A percentile compares a stretch with the other conserved stretches of the same genome.
Conservation (phyloP, 2,888 invertebrate species). For the Cactoblastis cactorum region DNA sequence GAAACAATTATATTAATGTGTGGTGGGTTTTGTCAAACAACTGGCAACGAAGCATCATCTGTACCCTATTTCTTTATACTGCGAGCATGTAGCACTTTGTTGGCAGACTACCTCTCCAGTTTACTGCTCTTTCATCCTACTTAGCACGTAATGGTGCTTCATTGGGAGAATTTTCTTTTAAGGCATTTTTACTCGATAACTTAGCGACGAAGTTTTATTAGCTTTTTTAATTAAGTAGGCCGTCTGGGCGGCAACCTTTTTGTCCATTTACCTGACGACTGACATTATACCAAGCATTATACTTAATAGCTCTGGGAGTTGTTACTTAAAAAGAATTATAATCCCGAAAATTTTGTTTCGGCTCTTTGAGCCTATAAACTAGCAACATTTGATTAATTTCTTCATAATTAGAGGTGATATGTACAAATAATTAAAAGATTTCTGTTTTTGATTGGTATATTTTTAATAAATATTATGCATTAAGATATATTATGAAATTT, state of each 20-base stretch:
- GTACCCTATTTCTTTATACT: background rate
- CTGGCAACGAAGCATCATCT: background rate
- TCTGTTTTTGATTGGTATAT: too few relatives aligned
- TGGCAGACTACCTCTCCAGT: background rate
- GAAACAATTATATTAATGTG: too few relatives aligned
- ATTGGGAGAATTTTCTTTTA: conserved; percentile 10
- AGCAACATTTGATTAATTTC: too few relatives aligned
- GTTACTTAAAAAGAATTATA: conserved; percentile 19
- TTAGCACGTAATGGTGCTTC: conserved; percentile 4
- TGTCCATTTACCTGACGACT: conserved; percentile 20
- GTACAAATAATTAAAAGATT: too few relatives aligned
- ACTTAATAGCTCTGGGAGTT: conserved; percentile 26
- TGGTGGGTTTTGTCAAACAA: too few relatives aligned
- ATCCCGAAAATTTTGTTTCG: background rate
- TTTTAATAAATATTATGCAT: too few relatives aligned
- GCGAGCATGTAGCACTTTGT: background rate
- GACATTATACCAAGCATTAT: too few relatives aligned
- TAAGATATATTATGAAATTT: too few relatives aligned
- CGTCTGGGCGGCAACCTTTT: conserved; percentile 16
- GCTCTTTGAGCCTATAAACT: background rate
- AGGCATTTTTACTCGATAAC: conserved; percentile 11
- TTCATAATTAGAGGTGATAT: too few relatives aligned
- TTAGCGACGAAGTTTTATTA: conserved; percentile 24
- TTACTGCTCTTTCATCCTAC: conserved; percentile 5
- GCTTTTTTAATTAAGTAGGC: conserved; percentile 28